Evolutionary conservation across 1,140 invertebrate genomes (phyloP).

Genomic region (Sycobia sp.): DNA sequence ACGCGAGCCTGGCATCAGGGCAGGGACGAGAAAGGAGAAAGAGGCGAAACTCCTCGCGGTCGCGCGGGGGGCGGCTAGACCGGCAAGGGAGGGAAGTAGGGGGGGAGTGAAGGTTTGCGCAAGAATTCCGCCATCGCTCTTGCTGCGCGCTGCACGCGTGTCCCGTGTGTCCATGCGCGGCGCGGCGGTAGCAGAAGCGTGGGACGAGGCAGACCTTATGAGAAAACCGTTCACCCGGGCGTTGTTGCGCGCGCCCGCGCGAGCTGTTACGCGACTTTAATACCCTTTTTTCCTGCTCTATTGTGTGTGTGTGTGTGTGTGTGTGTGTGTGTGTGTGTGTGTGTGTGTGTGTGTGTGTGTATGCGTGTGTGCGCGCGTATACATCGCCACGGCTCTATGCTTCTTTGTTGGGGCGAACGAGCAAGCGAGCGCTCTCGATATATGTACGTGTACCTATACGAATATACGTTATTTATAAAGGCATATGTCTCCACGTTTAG

Average conservation of each 20-base stretch:
- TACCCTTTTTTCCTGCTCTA: constrained; percentile 24
- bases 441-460: too few relatives aligned
- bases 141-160: constrained; percentile 8
- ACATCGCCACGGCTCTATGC: too few relatives aligned
- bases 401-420: too few relatives aligned
- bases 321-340: too few relatives aligned
- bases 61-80: neutral
- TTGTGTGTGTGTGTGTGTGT: constrained; percentile 8
- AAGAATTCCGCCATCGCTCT: constrained; percentile 25
- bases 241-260: constrained; percentile 16
- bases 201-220: constrained; percentile 37
- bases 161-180: constrained; percentile 31
- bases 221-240: constrained; percentile 31
- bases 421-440: too few relatives aligned
- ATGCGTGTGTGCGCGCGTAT: neutral
- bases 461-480: too few relatives aligned
- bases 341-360: too few relatives aligned
- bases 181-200: constrained; percentile 36
- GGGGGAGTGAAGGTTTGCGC: constrained; percentile 27
- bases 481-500: too few relatives aligned
- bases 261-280: constrained; percentile 29
- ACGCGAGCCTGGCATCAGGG: too few relatives aligned
- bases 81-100: neutral
- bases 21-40: too few relatives aligned
- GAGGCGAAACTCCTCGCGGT: too few relatives aligned